Conservation (phyloP, 2,888 invertebrate genomes). For the Agrotis puta region DNA sequence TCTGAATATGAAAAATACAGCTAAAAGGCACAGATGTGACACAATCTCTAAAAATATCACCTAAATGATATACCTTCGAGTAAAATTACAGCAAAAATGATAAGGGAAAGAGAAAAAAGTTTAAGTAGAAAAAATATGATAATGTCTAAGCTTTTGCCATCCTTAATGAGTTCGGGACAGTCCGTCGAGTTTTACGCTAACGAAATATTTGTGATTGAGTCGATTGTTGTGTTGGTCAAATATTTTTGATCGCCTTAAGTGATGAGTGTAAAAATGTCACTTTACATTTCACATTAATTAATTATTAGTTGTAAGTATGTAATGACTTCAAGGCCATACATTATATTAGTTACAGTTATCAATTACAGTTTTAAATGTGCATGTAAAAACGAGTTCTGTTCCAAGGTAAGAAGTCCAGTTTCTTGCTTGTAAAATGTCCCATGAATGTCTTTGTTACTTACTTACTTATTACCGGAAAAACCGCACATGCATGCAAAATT, state of each 20-base stretch:
- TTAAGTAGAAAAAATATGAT: neutral
- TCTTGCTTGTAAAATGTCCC: no score
- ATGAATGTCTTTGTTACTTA: no score
- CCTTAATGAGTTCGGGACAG: neutral
- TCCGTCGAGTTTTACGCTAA: neutral
- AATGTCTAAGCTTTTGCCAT: neutral
- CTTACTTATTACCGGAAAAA: no score
- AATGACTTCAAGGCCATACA: no score
- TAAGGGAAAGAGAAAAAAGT: neutral
- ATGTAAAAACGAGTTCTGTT: no score
- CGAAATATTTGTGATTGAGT: neutral
- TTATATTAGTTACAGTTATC: no score
- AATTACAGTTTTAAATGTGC: no score
- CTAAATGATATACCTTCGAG: neutral
- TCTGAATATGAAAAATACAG: neutral
- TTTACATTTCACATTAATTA: no score
- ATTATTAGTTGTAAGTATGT: no score
- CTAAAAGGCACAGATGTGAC: neutral
- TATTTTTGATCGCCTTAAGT: neutral
- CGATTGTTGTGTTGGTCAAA: neutral
- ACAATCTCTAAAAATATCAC: conserved; percentile 3
- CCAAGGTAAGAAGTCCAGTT: no score
- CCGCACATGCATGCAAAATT: no score
- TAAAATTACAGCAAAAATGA: conserved; percentile 4
- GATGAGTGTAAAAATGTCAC: no score